Evolutionary conservation across 2,888 invertebrate genomes (phyloP).

Genomic region (Lasioglossum calceatum): DNA sequence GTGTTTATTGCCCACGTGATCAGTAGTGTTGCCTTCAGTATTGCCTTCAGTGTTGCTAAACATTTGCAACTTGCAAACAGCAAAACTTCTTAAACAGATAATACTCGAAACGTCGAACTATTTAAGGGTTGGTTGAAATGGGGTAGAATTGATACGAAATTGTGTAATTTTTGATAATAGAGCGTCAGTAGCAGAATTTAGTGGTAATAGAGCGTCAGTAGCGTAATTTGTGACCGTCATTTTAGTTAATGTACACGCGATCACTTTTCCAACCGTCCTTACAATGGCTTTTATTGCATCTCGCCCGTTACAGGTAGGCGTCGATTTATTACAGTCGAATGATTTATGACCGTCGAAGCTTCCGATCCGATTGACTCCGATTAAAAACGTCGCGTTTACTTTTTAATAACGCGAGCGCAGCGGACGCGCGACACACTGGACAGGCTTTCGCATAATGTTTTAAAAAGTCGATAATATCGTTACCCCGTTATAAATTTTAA

Average conservation of each 20-base stretch:
- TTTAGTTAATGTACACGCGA: background rate
- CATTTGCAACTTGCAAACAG: too few relatives aligned
- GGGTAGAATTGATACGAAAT: background rate
- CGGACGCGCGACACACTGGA: constrained; percentile 8
- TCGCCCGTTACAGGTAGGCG: constrained; percentile 9
- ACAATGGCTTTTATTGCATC: constrained; percentile 8
- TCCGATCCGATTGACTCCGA: background rate
- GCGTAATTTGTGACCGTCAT: background rate
- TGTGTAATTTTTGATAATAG: background rate
- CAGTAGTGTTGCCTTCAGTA: too few relatives aligned
- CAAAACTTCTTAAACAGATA: background rate
- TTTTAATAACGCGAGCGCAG: constrained; percentile 7
- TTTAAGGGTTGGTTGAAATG: background rate
- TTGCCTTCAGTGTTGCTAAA: too few relatives aligned
- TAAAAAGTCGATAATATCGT: constrained; percentile 18
- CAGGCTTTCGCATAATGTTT: constrained; percentile 17
- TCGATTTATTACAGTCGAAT: constrained; percentile 19
- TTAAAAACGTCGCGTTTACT: background rate
- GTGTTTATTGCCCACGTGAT: too few relatives aligned
- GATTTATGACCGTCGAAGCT: background rate
- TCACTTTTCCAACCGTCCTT: background rate
- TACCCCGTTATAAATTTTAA: background rate
- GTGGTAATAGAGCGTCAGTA: background rate
- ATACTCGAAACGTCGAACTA: background rate
- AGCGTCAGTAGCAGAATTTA: background rate